Percentiles rank a stretch among this genome's conserved stretches.
These are phyloP conservation scores for Tineola bisselliella DNA, from an alignment of 2,888 invertebrate species.

Conservation along the genomic window DNA sequence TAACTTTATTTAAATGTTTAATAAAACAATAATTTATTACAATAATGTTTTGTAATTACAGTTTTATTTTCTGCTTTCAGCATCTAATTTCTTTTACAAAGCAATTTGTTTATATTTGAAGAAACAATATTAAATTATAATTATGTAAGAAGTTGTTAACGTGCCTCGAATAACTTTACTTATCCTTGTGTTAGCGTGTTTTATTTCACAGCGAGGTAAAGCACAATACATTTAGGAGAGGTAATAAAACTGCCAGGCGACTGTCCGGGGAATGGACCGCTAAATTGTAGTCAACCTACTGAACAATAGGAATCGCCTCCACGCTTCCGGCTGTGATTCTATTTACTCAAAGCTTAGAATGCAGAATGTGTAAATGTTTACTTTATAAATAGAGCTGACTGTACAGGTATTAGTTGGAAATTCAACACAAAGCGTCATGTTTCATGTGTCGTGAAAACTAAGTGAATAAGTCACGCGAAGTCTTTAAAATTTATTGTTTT, in stretches of 20 bases:
- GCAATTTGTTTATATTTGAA: too few relatives aligned
- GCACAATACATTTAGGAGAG: conserved; percentile 12
- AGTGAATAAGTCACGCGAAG: background rate
- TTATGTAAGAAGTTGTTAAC: background rate
- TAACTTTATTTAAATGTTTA: too few relatives aligned
- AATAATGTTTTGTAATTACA: too few relatives aligned
- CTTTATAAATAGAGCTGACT: conserved; percentile 1
- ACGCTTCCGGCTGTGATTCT: conserved; percentile 9
- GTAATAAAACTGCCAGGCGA: conserved; percentile 12
- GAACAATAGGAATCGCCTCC: conserved; percentile 5
- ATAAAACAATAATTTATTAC: too few relatives aligned
- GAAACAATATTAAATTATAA: too few relatives aligned
- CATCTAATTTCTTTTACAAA: too few relatives aligned
- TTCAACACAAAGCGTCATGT: background rate
- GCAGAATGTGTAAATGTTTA: background rate
- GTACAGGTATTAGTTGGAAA: background rate
- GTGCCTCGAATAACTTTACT: background rate
- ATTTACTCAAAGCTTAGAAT: conserved; percentile 2
- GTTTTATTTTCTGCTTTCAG: too few relatives aligned
- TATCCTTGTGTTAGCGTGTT: conserved; percentile 6
- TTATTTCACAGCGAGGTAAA: conserved; percentile 5
- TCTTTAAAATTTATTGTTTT: background rate
- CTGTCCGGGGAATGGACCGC: conserved; percentile 8
- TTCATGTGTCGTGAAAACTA: background rate
- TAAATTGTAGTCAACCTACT: conserved; percentile 10